A percentile compares a stretch with the other conserved stretches of the same genome.
These are phyloP conservation scores for Endotricha flammealis DNA, from an alignment of 2,888 invertebrate genomes.

Conservation along the genomic window DNA sequence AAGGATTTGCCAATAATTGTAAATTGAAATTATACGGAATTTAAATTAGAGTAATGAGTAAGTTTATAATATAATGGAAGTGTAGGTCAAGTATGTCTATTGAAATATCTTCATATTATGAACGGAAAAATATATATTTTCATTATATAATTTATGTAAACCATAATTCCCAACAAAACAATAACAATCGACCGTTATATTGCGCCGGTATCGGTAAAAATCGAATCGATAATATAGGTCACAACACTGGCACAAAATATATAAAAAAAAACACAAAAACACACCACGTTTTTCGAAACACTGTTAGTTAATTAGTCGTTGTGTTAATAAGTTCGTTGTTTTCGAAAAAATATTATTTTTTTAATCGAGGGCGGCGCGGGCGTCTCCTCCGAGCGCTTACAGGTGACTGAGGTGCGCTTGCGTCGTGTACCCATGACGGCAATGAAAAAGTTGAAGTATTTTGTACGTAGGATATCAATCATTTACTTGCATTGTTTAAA, in stretches of 20 bases:
- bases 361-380: slow-evolving; percentile 52
- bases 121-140: too few species aligned
- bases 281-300: slow-evolving; percentile 36
- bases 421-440: slow-evolving; percentile 54
- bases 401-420: slow-evolving; percentile 62
- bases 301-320: slow-evolving; percentile 43
- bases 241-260: slow-evolving; percentile 38
- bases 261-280: slow-evolving; percentile 33
- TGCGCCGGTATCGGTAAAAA: slow-evolving; percentile 47
- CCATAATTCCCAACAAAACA: slow-evolving; percentile 26
- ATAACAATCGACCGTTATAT: slow-evolving; percentile 43
- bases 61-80: too few species aligned
- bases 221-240: slow-evolving; percentile 45
- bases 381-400: slow-evolving; percentile 56
- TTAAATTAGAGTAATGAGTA: too few species aligned
- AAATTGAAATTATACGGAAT: too few species aligned
- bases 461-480: slow-evolving; percentile 50
- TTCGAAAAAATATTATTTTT: slow-evolving; percentile 31
- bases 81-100: too few species aligned
- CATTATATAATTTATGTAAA: slow-evolving; percentile 21
- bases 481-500: too few species aligned
- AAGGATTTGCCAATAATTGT: too few species aligned
- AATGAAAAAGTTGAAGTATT: slow-evolving; percentile 36
- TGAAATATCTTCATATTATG: too few species aligned
- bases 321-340: slow-evolving; percentile 51